Evolutionary conservation across 2,113 vertebrate genomes (phyloP).

Genomic region (Archocentrus centrarchus): DNA sequence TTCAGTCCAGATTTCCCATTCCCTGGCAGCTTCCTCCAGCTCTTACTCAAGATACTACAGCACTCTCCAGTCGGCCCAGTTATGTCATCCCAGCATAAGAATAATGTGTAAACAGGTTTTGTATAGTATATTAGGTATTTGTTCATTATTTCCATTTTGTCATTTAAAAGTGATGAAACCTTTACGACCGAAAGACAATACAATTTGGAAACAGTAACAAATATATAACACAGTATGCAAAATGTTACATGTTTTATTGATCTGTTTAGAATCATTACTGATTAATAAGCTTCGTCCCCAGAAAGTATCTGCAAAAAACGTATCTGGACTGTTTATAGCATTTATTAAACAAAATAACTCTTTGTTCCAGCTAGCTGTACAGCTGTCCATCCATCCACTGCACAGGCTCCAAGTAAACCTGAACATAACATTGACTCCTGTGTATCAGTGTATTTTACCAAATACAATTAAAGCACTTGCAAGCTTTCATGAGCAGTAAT

Average conservation of each 20-base stretch:
- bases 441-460: background rate
- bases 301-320: background rate
- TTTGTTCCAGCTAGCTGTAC: background rate
- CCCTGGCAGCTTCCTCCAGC: background rate
- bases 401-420: background rate
- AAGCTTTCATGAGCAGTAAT: conserved; percentile 12
- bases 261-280: too few species aligned
- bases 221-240: too few species aligned
- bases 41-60: background rate
- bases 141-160: background rate
- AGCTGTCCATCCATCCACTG: background rate
- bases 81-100: background rate
- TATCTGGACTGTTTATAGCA: background rate
- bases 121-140: background rate
- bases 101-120: background rate
- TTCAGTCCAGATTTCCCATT: background rate
- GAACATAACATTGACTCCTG: background rate
- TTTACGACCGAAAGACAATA: too few species aligned
- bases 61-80: background rate
- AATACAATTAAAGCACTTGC: conserved; percentile 2
- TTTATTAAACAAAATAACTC: background rate
- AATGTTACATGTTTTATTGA: too few species aligned
- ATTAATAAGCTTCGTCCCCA: too few species aligned
- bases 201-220: too few species aligned
- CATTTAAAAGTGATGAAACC: background rate